Percentiles rank a stretch among this genome's conserved stretches.
These are phyloP conservation scores for Hypocryptadius cinnamomeus DNA, from an alignment of 2,113 vertebrate species.

Conservation along the genomic window DNA sequence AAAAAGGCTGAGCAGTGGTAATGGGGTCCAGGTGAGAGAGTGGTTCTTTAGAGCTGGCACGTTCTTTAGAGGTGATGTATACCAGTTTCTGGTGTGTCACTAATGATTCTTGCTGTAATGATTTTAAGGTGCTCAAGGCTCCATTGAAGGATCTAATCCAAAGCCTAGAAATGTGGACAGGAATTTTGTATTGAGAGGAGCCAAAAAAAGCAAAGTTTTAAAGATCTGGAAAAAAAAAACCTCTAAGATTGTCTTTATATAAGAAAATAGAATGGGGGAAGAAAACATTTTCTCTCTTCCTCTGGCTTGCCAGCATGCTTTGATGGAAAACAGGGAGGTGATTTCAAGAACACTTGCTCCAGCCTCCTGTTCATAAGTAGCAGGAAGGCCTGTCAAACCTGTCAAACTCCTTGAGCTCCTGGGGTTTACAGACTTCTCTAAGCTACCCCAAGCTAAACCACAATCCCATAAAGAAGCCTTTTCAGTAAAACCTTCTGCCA, in stretches of 20 bases:
- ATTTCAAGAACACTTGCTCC: neutral
- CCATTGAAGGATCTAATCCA: neutral
- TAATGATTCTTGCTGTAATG: neutral
- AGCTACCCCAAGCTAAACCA: conserved; percentile 56
- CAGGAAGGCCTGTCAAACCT: conserved; percentile 20
- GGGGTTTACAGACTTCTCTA: conserved; percentile 53
- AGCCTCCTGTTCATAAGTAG: neutral
- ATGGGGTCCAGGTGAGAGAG: neutral
- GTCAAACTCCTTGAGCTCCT: conserved; percentile 46
- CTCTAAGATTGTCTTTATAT: neutral
- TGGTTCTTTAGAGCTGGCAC: neutral
- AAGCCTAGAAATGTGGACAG: neutral
- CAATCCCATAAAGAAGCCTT: conserved; percentile 57
- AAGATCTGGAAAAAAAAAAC: neutral
- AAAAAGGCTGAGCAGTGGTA: neutral
- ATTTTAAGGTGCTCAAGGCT: neutral
- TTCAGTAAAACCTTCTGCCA: conserved; percentile 49
- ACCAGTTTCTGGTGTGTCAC: neutral
- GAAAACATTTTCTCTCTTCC: neutral
- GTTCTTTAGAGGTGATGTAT: neutral
- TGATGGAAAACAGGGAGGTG: neutral
- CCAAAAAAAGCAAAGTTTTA: neutral
- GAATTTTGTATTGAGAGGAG: neutral
- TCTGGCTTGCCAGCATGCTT: neutral
- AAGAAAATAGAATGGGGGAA: neutral